Base-by-base conservation (phyloP, 2,888 invertebrate genomes). In the Nowickia ferox region DNA sequence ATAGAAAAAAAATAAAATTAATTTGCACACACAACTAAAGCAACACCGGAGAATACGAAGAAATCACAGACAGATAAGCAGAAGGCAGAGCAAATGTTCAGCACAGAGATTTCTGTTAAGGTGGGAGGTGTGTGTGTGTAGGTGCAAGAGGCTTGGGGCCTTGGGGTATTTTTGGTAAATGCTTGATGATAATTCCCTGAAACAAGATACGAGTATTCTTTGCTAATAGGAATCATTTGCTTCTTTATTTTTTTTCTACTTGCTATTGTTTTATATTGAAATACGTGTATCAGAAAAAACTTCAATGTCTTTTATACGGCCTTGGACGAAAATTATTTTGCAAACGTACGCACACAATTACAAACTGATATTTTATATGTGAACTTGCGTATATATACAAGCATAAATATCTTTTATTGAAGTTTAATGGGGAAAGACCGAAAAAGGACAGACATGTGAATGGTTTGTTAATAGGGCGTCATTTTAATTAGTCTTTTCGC, bases 401-500 rank as follows among this genome's bases (percentile, higher is more conserved):
- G 38, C 4, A 53, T n/a, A 75, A 75, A 61, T 61, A 69, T 53
- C 5, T 38, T 61, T 44, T 30, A 68, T 63, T 44, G 17, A 74
- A 74, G 48, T 30, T 69, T 55, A 63, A 74, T 42, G 19, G 22
- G 44, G 51, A 77, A 69, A 74, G 78, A 72, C 75, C 68, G 30
- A 63, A 57, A 30, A 81, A 78, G 68, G 55, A 30, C 85, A 82
- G 57, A 78, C 74, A 77, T 48, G 76, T 77, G 53, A 63, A 55
- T 69, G 59, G 61, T 57, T 78, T 82, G 72, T 63, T 78, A 85
- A 74, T 81, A 68, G 74, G 77, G 63, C 55, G 74, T 77, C 57
- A 72, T 75, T 63, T 82, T 69, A 85, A 85, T 81, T 77, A 82
- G 74, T 57, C 66, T 72, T 72, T 61, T 72, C 59, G 15, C 72